Evolutionary conservation across 2,888 invertebrate genomes (phyloP).

Genomic region (Pycnomerus fuliginosus): DNA sequence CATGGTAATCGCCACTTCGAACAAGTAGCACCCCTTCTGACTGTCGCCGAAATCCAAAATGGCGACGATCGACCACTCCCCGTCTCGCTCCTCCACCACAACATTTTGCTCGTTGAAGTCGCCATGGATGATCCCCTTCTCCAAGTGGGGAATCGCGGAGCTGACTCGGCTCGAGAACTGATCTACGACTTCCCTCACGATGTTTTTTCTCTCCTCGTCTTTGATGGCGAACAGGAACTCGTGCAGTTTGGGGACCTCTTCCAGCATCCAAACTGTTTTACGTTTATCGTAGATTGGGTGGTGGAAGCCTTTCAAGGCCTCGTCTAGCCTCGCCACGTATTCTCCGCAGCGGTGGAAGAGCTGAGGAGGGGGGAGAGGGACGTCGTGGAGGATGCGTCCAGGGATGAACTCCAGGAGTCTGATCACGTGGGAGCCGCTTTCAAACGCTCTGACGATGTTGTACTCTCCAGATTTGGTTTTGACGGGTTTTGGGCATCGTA

Average conservation of each 20-base stretch:
- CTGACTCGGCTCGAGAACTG: conserved; percentile 68
- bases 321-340: conserved; percentile 69
- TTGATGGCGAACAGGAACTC: conserved; percentile 71
- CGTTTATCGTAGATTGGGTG: conserved; percentile 69
- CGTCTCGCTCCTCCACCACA: conserved; percentile 49
- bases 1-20: conserved; percentile 80
- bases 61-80: conserved; percentile 63
- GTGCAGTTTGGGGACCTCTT: conserved; percentile 65
- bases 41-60: conserved; percentile 88
- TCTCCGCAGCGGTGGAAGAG: conserved; percentile 73
- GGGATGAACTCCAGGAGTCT: conserved; percentile 75
- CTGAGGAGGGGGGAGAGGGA: conserved; percentile 59
- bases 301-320: conserved; percentile 64
- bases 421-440: conserved; percentile 63
- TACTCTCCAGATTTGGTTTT: conserved; percentile 53
- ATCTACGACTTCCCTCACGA: conserved; percentile 64
- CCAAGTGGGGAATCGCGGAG: conserved; percentile 58
- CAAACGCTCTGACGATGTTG: conserved; percentile 35
- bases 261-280: conserved; percentile 75
- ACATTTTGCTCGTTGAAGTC: conserved; percentile 92
- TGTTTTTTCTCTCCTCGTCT: conserved; percentile 57
- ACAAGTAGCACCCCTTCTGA: conserved; percentile 70
- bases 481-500: conserved; percentile 71
- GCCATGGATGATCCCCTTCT: conserved; percentile 79
- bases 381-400: conserved; percentile 67